Evolutionary conservation across 1,140 invertebrate genomes (phyloP).

Genomic region (Drosophila ficusphila): DNA sequence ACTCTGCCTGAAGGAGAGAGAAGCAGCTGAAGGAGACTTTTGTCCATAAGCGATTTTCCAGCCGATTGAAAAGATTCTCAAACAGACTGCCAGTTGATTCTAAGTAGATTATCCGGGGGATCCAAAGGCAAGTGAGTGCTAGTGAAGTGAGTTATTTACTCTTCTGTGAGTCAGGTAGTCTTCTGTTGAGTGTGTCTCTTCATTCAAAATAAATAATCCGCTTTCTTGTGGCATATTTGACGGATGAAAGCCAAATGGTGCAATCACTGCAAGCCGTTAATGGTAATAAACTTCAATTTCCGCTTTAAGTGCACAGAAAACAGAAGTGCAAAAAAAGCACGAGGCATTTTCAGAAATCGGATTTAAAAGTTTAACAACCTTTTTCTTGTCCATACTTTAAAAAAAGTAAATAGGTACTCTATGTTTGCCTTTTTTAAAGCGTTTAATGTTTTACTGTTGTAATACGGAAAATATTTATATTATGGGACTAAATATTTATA

Average conservation of each 20-base stretch:
- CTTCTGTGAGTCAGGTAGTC: slow-evolving; percentile 13
- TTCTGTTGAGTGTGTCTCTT: neutral
- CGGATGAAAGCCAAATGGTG: neutral
- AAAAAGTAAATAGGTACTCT: no score
- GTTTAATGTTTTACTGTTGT: no score
- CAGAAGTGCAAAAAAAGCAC: no score
- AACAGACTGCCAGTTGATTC: slow-evolving; percentile 41
- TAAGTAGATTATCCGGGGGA: slow-evolving; percentile 33
- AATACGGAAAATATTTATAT: no score
- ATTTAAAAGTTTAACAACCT: no score
- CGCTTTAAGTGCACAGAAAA: no score
- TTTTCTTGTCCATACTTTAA: no score
- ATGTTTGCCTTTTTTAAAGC: no score
- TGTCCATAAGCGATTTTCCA: slow-evolving; percentile 37
- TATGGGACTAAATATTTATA: no score
- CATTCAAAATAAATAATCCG: slow-evolving; percentile 7
- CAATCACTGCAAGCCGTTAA: neutral
- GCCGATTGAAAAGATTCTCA: slow-evolving; percentile 48
- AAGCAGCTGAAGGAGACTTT: neutral
- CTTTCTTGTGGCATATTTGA: slow-evolving; percentile 13
- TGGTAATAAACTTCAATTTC: neutral
- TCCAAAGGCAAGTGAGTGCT: slow-evolving; percentile 12
- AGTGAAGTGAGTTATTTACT: slow-evolving; percentile 32
- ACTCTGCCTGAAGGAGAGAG: slow-evolving; percentile 5
- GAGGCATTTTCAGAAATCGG: no score